Evolutionary conservation across 2,113 vertebrate species (phyloP), one percentile per base, ranked within the genome.

Genomic region (Mus pahari): DNA sequence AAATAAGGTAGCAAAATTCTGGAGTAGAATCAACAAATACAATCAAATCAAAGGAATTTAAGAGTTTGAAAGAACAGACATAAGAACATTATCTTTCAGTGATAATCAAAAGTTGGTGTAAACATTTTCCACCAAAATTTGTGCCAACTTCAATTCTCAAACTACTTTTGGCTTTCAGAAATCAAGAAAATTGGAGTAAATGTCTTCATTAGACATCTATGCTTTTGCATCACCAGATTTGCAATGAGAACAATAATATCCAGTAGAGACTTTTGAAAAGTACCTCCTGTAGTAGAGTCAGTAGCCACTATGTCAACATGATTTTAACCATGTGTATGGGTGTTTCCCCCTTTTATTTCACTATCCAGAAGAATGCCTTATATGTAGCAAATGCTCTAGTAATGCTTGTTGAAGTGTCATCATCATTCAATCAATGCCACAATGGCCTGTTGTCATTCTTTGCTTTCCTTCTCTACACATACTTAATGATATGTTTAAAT

Each of bases 401-500:
- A 91, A 62, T 53, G n/a, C n/a, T 48, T 84, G 53, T 10, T 86
- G 60, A 77, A 92, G 82, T 83, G 33, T 73, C 48, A 28, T 92
- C 48, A 28, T 92, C 2, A 0, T 64, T 50, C 48, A 45, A 79
- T 89, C 55, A 78, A 28, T 53, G 6, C 31, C 45, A 36, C 10
- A 60, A 68, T 92, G 4, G 16, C 36, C 75, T 90, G 4, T 60
- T 91, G 74, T 26, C n/a, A 31, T 66, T 94, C 1, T 50, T 42
- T 73, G 36, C 50, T 96, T 94, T 78, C 62, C 77, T 92, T 92
- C 3, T 36, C 28, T 31, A 31, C 45, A 13, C 22, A 74, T 60
- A 20, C 5, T 95, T 60, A 92, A 90, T 62, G n/a, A 5, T 83
- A 50, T 6, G 0, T 92, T 95, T 91, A 62, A 93, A 97, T 96